Percentiles rank a stretch among this genome's conserved stretches.
These are phyloP conservation scores for Ennomos erosarius DNA, from an alignment of 2,888 invertebrate genomes.

Conservation along the genomic window DNA sequence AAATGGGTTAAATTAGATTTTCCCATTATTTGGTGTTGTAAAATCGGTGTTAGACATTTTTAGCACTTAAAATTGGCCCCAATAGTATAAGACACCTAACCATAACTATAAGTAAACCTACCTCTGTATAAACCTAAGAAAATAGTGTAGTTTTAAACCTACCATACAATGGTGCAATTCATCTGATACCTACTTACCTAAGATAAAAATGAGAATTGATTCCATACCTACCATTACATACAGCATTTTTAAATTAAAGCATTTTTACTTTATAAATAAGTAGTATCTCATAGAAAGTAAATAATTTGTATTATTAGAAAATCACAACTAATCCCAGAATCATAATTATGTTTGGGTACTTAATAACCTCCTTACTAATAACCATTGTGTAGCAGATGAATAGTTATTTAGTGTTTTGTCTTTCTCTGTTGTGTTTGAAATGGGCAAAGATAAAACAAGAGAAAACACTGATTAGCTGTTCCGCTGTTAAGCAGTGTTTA, in stretches of 20 bases:
- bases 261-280: background rate
- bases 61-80: conserved; percentile 52
- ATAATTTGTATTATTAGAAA: too few species aligned
- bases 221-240: conserved; percentile 4
- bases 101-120: conserved; percentile 36
- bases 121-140: conserved; percentile 34
- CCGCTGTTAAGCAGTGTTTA: too few species aligned
- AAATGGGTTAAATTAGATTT: conserved; percentile 41
- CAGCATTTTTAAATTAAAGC: conserved; percentile 1
- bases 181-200: conserved; percentile 2
- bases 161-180: conserved; percentile 28
- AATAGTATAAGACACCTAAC: conserved; percentile 46
- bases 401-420: too few species aligned
- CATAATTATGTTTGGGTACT: too few species aligned
- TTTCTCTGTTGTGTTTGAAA: too few species aligned
- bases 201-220: background rate
- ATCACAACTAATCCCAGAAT: too few species aligned
- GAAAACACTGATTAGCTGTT: too few species aligned
- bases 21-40: conserved; percentile 40
- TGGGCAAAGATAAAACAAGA: too few species aligned
- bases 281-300: background rate
- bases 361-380: too few species aligned
- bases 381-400: too few species aligned
- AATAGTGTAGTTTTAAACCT: conserved; percentile 25
- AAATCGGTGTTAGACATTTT: conserved; percentile 52